Conservation (phyloP, 2,797 vertebrate genomes). For the Bradypodion pumilum region DNA sequence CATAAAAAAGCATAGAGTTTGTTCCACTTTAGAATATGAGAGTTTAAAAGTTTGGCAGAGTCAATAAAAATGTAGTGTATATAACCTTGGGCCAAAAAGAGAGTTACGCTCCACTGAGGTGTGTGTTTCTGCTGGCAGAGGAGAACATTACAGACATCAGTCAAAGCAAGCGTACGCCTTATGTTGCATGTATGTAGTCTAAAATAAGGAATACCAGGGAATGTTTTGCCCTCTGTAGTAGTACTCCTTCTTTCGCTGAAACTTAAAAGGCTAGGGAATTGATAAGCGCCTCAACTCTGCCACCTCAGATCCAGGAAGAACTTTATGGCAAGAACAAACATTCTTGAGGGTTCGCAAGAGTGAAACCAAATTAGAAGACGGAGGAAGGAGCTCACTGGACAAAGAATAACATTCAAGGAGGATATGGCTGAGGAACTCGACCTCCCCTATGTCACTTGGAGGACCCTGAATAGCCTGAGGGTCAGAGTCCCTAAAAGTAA, state of each 20-base stretch:
- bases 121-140: slow-evolving; percentile 33
- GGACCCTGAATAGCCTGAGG: too few species aligned
- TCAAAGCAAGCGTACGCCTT: neutral
- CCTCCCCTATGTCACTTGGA: too few species aligned
- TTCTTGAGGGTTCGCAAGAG: too few species aligned
- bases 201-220: neutral
- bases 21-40: slow-evolving; percentile 29
- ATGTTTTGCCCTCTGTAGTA: neutral
- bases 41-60: slow-evolving; percentile 25
- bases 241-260: neutral
- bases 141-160: slow-evolving; percentile 4
- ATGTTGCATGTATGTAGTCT: neutral
- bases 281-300: too few species aligned
- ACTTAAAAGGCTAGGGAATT: neutral
- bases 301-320: too few species aligned
- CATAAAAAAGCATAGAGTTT: neutral
- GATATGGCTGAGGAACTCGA: too few species aligned
- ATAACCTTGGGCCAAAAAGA: slow-evolving; percentile 41
- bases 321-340: too few species aligned
- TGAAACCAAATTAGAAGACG: too few species aligned
- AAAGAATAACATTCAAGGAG: too few species aligned
- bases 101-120: neutral
- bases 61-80: slow-evolving; percentile 45
- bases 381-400: too few species aligned
- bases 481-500: too few species aligned